These are phyloP conservation scores for Tenthredo amoena DNA, from an alignment of 2,888 invertebrate genomes.

Conservation along the genomic window DNA sequence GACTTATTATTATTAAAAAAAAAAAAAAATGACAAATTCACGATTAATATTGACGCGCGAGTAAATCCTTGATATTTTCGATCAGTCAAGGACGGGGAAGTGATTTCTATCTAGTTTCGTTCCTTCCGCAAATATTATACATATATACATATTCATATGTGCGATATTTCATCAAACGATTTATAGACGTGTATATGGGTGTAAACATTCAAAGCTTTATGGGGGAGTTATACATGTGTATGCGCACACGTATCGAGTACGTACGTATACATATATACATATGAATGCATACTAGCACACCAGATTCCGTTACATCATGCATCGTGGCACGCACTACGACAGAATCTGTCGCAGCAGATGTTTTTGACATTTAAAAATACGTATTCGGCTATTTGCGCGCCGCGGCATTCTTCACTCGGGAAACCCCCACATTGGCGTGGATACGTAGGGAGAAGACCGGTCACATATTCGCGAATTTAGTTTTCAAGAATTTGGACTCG, in stretches of 20 bases:
- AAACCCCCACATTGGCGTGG: slow-evolving; percentile 64
- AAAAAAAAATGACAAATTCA: too few species aligned
- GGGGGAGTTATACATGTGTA: too few species aligned
- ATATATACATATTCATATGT: background rate
- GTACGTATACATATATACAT: background rate
- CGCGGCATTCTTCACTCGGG: slow-evolving; percentile 66
- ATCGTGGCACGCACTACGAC: slow-evolving; percentile 11
- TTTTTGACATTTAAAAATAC: slow-evolving; percentile 73
- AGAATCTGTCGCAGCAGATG: slow-evolving; percentile 62
- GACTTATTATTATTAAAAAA: too few species aligned
- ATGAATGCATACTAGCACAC: background rate
- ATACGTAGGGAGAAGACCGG: slow-evolving; percentile 10
- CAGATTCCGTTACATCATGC: slow-evolving; percentile 47
- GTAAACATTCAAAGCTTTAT: too few species aligned
- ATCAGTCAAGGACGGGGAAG: too few species aligned
- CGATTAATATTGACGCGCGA: too few species aligned
- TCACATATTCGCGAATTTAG: background rate
- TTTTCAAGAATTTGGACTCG: background rate
- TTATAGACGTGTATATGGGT: too few species aligned
- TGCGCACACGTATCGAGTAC: background rate
- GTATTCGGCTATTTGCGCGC: slow-evolving; percentile 68
- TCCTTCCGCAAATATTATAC: too few species aligned
- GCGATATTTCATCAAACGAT: background rate
- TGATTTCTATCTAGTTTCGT: too few species aligned
- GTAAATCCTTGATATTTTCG: too few species aligned